Evolutionary conservation across 2,113 vertebrate genomes (phyloP).

Genomic region (Alethe diademata): DNA sequence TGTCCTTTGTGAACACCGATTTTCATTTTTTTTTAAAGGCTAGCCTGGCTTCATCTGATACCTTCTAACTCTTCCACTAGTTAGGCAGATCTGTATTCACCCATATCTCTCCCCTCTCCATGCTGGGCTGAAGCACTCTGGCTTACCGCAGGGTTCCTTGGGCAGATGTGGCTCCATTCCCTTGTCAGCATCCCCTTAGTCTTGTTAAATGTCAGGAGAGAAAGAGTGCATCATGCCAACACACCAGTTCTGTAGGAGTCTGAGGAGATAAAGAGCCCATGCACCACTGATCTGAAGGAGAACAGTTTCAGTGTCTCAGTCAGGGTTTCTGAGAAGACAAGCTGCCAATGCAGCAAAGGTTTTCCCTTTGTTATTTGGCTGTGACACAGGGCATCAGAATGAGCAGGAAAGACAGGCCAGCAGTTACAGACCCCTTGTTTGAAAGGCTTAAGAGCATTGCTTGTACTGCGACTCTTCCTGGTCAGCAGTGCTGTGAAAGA

Average conservation of each 20-base stretch:
- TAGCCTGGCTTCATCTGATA: background rate
- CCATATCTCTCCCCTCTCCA: background rate
- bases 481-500: background rate
- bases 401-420: background rate
- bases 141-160: background rate
- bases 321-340: background rate
- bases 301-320: background rate
- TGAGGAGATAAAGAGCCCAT: background rate
- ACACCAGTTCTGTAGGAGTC: background rate
- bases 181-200: background rate
- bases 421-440: background rate
- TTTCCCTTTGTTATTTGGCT: background rate
- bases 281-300: background rate
- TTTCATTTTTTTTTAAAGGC: accelerated
- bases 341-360: background rate
- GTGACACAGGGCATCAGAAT: background rate
- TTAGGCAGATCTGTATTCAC: background rate
- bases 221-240: background rate
- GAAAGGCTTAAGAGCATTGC: background rate
- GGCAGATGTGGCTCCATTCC: background rate
- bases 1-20: background rate
- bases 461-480: background rate
- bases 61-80: background rate
- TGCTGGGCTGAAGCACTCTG: accelerated
- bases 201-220: background rate